These are phyloP conservation scores for Acleris emargana DNA, from an alignment of 2,888 invertebrate species.

Conservation along the genomic window DNA sequence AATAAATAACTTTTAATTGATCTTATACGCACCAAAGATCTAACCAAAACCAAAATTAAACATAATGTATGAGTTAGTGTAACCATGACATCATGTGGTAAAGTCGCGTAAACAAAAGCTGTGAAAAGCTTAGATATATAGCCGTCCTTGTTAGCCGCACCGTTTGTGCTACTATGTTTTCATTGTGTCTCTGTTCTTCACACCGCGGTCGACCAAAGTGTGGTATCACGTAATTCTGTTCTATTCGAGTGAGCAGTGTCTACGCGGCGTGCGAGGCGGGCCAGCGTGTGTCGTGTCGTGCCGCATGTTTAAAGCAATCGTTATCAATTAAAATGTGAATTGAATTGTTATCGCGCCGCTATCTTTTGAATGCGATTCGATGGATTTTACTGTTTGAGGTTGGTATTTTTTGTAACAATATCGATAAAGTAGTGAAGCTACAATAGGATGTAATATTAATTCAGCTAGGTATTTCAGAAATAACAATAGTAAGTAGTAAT, in stretches of 20 bases:
- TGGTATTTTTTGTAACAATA: constrained; percentile 37
- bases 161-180: constrained; percentile 48
- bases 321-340: constrained; percentile 64
- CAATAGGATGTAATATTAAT: no score
- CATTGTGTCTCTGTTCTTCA: constrained; percentile 54
- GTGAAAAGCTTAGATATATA: constrained; percentile 40
- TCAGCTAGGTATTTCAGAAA: no score
- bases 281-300: constrained; percentile 41
- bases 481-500: not conserved
- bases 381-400: constrained; percentile 47
- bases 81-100: constrained; percentile 76
- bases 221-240: constrained; percentile 50
- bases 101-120: constrained; percentile 65
- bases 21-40: constrained; percentile 12
- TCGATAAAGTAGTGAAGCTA: not conserved
- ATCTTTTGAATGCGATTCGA: constrained; percentile 31
- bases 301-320: constrained; percentile 36
- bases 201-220: constrained; percentile 46
- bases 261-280: constrained; percentile 51
- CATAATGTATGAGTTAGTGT: constrained; percentile 44
- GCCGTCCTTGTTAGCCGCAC: constrained; percentile 50
- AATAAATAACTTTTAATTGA: constrained; percentile 6
- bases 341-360: constrained; percentile 40
- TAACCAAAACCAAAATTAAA: constrained; percentile 34
- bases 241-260: constrained; percentile 49